Base-by-base conservation (phyloP, 64 coral and sea anemone genomes). In the Porites australiensis region DNA sequence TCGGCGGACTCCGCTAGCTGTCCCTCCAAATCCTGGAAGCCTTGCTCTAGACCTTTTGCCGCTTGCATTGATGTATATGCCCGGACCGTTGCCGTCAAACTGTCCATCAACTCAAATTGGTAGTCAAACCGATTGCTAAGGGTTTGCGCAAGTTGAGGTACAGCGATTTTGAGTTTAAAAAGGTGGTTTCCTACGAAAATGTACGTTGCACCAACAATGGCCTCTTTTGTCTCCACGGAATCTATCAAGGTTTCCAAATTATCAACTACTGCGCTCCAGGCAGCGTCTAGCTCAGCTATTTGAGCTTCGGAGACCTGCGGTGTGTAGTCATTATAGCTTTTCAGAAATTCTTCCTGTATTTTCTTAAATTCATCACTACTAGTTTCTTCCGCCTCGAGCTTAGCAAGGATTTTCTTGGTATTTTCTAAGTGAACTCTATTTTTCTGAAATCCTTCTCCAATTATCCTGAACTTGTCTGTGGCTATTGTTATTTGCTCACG, bases 81-180 rank as follows among this genome's bases (percentile, higher is more conserved):
- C 18, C 85, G 85, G 0, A 88, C 19, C 12, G 85, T 54, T 54
- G 48, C 85, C 10, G 85, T 44, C 48, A 88, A 71, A 71, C 85
- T 88, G 70, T 88, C 85, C 85, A 88, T 88, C 85, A 88, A 58
- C 50, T 88, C 85, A 72, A 88, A 88, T 88, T 88, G 85, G 22
- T 72, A 88, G 9, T 88, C 85, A 71, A 58, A 88, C 0, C 85
- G 64, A 70, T 70, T 58, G 49, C 85, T 88, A 13, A 88, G 85
- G 20, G 85, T 88, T 73, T 70, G 66, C 5, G 45, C 64, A 70
- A 88, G 70, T 74, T 88, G 85, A 20, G 85, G 65, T 51, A 88
- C 85, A 74, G 57, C 66, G 49, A 88, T 52, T 88, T 88, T 70
- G 64, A 88, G 0, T 88, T 88, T 88, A 22, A 88, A 88, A 70